Percentiles rank a stretch among this genome's conserved stretches.
phyloP scores from a whole-genome alignment of 2,888 invertebrate species.

The Eilema sororculum region DNA sequence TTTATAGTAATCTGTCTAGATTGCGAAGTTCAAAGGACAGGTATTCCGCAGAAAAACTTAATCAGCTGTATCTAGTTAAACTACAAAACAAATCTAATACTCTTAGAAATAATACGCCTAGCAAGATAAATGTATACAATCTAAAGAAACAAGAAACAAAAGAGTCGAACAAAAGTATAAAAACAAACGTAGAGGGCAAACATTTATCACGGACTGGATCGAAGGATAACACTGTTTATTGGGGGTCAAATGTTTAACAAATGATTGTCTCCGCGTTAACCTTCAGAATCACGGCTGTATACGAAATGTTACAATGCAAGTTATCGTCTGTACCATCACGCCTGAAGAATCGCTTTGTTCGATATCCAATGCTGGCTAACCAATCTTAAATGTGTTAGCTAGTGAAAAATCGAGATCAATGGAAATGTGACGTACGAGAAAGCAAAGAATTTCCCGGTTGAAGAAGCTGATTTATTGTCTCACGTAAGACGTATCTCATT shows the following conservation, averaged over 20 bases:
- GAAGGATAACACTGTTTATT: constrained; percentile 57
- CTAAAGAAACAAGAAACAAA: constrained; percentile 22
- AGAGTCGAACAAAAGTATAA: constrained; percentile 30
- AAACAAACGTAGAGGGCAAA: constrained; percentile 41
- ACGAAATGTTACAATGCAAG: constrained; percentile 56
- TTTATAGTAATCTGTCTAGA: background rate
- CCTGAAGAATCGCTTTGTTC: constrained; percentile 45
- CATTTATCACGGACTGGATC: constrained; percentile 55
- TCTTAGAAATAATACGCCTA: constrained; percentile 2
- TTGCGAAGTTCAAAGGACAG: background rate
- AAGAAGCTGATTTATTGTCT: constrained; percentile 73
- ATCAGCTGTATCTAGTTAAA: constrained; percentile 12
- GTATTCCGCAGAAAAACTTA: background rate
- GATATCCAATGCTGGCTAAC: constrained; percentile 46
- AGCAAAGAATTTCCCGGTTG: constrained; percentile 58
- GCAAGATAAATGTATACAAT: constrained; percentile 15
- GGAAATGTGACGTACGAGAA: constrained; percentile 52
- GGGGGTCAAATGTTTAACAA: constrained; percentile 67
- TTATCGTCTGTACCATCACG: constrained; percentile 42
- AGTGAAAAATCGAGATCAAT: constrained; percentile 53
- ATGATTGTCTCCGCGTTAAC: constrained; percentile 64
- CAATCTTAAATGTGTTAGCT: constrained; percentile 38
- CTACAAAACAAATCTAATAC: background rate
- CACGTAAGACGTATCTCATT: constrained; percentile 74
- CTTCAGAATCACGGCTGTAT: constrained; percentile 54